Percentiles rank a stretch among this genome's conserved stretches.
Evolutionary conservation across 2,113 vertebrate genomes (phyloP).

Genomic region (Vulpes ferrilata): DNA sequence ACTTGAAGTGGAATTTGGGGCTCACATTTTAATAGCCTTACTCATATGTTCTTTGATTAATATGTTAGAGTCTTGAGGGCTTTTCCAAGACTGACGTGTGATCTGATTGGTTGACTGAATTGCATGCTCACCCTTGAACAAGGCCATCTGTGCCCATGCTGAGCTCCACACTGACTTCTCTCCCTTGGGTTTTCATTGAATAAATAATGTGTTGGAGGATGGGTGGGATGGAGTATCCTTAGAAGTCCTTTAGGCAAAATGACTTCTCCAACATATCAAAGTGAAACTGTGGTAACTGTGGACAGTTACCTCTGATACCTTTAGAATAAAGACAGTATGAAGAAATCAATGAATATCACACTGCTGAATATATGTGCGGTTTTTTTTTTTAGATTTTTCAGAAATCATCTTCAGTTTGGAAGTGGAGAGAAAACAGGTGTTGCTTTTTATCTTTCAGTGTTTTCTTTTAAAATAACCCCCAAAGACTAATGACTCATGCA

Average conservation of each 20-base stretch:
- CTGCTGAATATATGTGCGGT: neutral
- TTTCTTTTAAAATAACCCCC: neutral
- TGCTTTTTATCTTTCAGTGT: neutral
- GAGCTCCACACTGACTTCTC: neutral
- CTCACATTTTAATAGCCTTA: neutral
- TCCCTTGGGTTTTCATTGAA: neutral
- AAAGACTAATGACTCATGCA: neutral
- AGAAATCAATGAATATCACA: neutral
- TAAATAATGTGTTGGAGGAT: accelerated
- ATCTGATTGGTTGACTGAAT: constrained; percentile 40
- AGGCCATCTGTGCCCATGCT: neutral
- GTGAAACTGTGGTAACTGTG: accelerated
- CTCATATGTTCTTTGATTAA: neutral
- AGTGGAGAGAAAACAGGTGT: neutral
- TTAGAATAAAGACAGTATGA: neutral
- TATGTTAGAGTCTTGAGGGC: neutral
- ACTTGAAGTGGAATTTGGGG: neutral
- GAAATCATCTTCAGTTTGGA: neutral
- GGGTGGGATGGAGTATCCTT: neutral
- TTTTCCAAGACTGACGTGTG: neutral
- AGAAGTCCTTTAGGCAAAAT: neutral
- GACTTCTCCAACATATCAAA: neutral
- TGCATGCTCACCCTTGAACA: neutral
- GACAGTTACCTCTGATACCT: neutral
- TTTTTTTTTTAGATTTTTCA: neutral